Evolutionary conservation across 2,888 invertebrate genomes (phyloP), one percentile per base, ranked within the genome.

Genomic region (Eurytoma californica): DNA sequence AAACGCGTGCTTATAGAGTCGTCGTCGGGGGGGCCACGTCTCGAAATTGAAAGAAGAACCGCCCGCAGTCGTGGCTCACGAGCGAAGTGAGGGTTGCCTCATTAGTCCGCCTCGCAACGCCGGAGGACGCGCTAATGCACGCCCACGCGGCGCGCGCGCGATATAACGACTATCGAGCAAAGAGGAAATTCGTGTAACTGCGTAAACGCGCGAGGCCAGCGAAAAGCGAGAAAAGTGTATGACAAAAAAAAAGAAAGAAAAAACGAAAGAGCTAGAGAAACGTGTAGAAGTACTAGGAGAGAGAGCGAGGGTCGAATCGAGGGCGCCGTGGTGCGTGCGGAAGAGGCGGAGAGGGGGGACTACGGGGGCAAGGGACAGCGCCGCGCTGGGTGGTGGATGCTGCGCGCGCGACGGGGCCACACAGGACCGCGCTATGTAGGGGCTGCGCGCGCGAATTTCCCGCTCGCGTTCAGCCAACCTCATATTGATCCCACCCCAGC

Each of bases 401-500:
- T 55, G 73, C 57, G 67, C 58, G 72, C 58, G 65, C 57, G 67
- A 63, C 24, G 67, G 58, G n/a, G 69, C 30, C 53, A 72, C 16
- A 53, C 3, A 53, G 53, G 16, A 53, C 53, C 57, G 77, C 24
- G 60, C 3, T 16, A 74, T 65, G 57, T 70, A 87, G 87, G 89
- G 90, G 87, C 88, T 90, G 90, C 90, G 90, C 90, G 90, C 89
- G 89, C 89, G 86, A 89, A 89, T 89, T 89, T 89, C 89, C 89
- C 90, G 89, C 90, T 87, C 90, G 88, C 88, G 88, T 89, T 88
- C 87, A 87, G 85, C 87, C 87, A 88, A 88, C 88, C 89, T 90
- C 89, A 90, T 90, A 90, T 90, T 90, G 90, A 90, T 90, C 90
- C 88, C 89, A 89, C 88, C 88, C 89, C 87, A 85, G 68, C 68